These are phyloP conservation scores for Scrobipalpa atriplicella DNA, from an alignment of 2,888 invertebrate genomes.

Conservation along the genomic window DNA sequence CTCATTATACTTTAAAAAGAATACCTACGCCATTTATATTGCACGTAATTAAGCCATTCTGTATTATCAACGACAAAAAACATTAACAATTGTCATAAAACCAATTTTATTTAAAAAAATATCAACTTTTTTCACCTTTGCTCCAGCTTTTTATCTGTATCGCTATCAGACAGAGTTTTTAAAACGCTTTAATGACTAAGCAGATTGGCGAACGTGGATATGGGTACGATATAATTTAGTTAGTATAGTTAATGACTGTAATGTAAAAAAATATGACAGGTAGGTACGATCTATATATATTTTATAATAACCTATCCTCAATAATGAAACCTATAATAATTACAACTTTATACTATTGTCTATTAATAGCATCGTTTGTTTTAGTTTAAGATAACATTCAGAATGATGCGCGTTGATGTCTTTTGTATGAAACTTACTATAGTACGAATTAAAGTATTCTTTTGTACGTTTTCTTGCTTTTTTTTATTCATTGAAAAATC, in stretches of 20 bases:
- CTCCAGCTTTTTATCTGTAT: conserved; percentile 1
- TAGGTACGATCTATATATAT: neutral
- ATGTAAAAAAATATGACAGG: neutral
- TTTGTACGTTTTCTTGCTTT: too few species aligned
- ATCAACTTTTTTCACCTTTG: conserved; percentile 1
- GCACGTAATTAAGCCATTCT: conserved; percentile 10
- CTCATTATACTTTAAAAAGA: neutral
- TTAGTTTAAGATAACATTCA: neutral
- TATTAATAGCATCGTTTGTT: neutral
- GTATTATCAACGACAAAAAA: neutral
- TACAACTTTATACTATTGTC: neutral
- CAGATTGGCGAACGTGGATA: neutral
- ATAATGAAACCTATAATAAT: too few species aligned
- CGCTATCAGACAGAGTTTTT: neutral
- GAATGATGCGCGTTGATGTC: conserved; percentile 47
- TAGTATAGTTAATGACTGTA: neutral
- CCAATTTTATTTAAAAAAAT: conserved; percentile 31
- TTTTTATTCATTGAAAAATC: too few species aligned
- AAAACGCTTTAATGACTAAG: conserved; percentile 10
- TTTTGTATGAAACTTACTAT: conserved; percentile 34
- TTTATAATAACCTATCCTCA: too few species aligned
- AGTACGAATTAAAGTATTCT: neutral
- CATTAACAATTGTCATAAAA: conserved; percentile 15
- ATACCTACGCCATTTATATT: neutral
- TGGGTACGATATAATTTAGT: neutral